Evolutionary conservation across 2,113 vertebrate genomes (phyloP).

Genomic region (Pithys albifrons): DNA sequence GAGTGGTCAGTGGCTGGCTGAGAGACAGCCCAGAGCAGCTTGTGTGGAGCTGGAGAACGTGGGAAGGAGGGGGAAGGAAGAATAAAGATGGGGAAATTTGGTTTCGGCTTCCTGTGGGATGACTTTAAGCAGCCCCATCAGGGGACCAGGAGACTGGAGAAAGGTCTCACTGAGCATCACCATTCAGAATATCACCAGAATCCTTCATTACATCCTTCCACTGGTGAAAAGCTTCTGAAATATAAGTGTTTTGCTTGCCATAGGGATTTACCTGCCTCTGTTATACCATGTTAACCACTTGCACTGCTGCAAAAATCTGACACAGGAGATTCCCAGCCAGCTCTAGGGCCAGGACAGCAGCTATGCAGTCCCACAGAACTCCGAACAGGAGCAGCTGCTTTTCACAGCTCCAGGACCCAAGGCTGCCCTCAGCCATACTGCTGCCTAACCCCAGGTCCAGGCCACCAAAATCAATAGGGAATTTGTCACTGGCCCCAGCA

Average conservation of each 20-base stretch:
- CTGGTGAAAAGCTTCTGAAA: not conserved
- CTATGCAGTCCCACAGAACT: not conserved
- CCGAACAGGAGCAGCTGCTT: not conserved
- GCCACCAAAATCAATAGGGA: conserved; percentile 41
- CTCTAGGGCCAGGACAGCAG: not conserved
- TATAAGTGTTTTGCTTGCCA: not conserved
- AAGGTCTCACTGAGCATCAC: not conserved
- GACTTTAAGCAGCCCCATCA: not conserved
- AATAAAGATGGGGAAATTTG: not conserved
- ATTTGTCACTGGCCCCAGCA: not conserved
- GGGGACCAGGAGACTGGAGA: not conserved
- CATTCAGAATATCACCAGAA: not conserved
- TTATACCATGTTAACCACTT: not conserved
- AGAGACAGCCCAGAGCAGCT: not conserved
- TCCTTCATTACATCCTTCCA: not conserved
- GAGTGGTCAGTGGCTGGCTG: not conserved
- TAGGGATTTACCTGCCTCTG: not conserved
- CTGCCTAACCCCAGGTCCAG: not conserved
- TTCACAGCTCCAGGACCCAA: not conserved
- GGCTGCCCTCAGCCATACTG: not conserved
- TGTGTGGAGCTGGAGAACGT: not conserved
- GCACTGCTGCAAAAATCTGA: not conserved
- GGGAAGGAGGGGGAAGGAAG: not conserved
- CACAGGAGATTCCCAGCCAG: not conserved
- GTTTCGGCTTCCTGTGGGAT: not conserved